A percentile compares a stretch with the other conserved stretches of the same genome.
These are phyloP conservation scores for Lates calcarifer DNA, from an alignment of 2,113 vertebrate genomes.

Conservation along the genomic window DNA sequence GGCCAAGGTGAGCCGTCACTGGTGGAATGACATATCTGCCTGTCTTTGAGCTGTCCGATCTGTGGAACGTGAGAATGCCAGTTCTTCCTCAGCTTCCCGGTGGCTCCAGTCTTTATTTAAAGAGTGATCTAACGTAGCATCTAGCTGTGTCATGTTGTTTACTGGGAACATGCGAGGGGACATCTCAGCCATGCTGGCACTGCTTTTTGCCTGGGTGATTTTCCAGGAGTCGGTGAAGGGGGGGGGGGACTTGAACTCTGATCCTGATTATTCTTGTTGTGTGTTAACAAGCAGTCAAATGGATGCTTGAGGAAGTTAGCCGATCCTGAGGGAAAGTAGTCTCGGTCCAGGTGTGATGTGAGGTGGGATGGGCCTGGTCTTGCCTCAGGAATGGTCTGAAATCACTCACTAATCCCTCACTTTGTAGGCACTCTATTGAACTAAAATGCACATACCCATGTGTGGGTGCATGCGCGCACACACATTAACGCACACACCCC, in stretches of 20 bases:
- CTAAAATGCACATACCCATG: slow-evolving; percentile 37
- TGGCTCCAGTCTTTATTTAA: slow-evolving; percentile 66
- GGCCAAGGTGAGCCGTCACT: slow-evolving; percentile 74
- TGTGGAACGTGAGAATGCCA: slow-evolving; percentile 61
- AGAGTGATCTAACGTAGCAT: slow-evolving; percentile 65
- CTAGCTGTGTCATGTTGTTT: slow-evolving; percentile 71
- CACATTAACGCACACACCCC: slow-evolving; percentile 34
- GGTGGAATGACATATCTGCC: slow-evolving; percentile 58
- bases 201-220: slow-evolving; percentile 32
- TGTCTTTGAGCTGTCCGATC: slow-evolving; percentile 51
- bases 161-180: slow-evolving; percentile 52
- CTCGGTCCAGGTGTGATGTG: slow-evolving; percentile 75
- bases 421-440: slow-evolving; percentile 79
- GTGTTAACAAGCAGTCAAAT: slow-evolving; percentile 38
- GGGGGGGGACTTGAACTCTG: slow-evolving; percentile 41
- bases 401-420: slow-evolving; percentile 78
- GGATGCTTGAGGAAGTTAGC: slow-evolving; percentile 56
- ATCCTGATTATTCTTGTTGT: slow-evolving; percentile 37
- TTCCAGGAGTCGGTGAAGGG: slow-evolving; percentile 30
- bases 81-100: slow-evolving; percentile 47
- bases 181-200: slow-evolving; percentile 61
- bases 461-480: slow-evolving; percentile 43
- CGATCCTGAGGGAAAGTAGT: slow-evolving; percentile 70
- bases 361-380: slow-evolving; percentile 79
- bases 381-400: slow-evolving; percentile 80